Evolutionary conservation across 2,888 invertebrate species (phyloP), one percentile per base, ranked within the genome.

Genomic region (Vesta saturnalis): DNA sequence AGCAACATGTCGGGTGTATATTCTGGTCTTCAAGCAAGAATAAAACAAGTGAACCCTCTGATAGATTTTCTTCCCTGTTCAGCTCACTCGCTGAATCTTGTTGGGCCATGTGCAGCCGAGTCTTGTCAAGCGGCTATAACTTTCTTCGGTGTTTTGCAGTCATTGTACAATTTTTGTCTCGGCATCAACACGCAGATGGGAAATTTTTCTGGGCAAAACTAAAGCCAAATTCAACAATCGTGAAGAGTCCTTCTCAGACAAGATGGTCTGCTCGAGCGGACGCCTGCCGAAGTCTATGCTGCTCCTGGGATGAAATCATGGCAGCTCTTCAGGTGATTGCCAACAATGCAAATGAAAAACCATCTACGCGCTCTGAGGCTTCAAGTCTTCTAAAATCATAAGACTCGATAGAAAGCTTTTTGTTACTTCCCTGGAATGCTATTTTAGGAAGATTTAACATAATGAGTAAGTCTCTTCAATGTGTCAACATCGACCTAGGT

Each of bases 371-470:
- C 56, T 22, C 56, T 56, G 30, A 56, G 30, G 56, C 56, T 56
- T 30, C 56, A 56, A 15, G 56, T 23, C 56, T 56, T 56, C 56
- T 1, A 30, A 56, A 30, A 23, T 56, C 56, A 56, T 30, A 23
- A 56, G 56, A 56, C 56, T 56, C 56, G n/a, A 56, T 56, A 30
- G 23, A 56, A 56, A 56, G 56, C 56, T 56, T 56, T 56, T 56
- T 35, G 23, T 10, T 30, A 56, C 56, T 56, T 56, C 56, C 23
- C 30, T 56, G 58, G 58, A 39, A 35, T 18, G 39, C 35, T 15
- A 39, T 35, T 8, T 39, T 58, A n/a, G 15, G 46, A 43, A 59
- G 59, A 19, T 59, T 43, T 22, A 59, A 59, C 23, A 21, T 46
- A 43, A 21, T 47, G n/a, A 59, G 21, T 12, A 59, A 46, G 6